phyloP scores from a whole-genome alignment of 2,113 vertebrate species.

The Syngnathus floridae region DNA sequence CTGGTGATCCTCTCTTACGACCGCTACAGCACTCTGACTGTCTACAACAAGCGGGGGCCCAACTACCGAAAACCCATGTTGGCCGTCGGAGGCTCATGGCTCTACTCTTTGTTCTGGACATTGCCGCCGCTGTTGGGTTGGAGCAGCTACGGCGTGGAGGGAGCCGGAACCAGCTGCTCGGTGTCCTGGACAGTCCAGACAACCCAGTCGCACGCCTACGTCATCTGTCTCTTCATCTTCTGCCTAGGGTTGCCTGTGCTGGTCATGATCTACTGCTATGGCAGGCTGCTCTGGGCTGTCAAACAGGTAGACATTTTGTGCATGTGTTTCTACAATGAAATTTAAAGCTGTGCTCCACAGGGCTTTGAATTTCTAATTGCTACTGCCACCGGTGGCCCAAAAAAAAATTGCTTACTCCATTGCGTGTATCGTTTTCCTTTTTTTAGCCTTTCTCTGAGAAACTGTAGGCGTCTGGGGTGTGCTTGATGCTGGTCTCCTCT shows the following conservation, averaged over 20 bases:
- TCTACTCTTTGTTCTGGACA: constrained; percentile 84
- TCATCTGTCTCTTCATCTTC: constrained; percentile 84
- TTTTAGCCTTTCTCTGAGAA: too few relatives aligned
- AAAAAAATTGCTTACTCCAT: too few relatives aligned
- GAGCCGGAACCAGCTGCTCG: constrained; percentile 81
- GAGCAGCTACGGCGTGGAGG: constrained; percentile 81
- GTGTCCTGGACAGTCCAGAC: constrained; percentile 78
- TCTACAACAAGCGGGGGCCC: constrained; percentile 71
- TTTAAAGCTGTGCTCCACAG: too few relatives aligned
- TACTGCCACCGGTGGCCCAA: too few relatives aligned
- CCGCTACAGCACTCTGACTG: constrained; percentile 80
- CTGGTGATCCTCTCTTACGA: constrained; percentile 82
- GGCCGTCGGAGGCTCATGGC: constrained; percentile 75
- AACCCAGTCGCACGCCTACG: constrained; percentile 72
- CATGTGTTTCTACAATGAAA: too few relatives aligned
- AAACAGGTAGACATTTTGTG: constrained; percentile 71
- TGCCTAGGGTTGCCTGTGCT: constrained; percentile 77
- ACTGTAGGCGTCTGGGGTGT: too few relatives aligned
- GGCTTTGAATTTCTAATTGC: too few relatives aligned
- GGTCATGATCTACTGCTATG: constrained; percentile 82
- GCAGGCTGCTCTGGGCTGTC: constrained; percentile 75
- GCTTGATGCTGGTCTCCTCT: too few relatives aligned
- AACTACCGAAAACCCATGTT: constrained; percentile 75
- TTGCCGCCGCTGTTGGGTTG: constrained; percentile 82
- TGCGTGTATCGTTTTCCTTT: too few relatives aligned